Evolutionary conservation across 2,888 invertebrate genomes (phyloP).

Genomic region (Sussaba pulchella): DNA sequence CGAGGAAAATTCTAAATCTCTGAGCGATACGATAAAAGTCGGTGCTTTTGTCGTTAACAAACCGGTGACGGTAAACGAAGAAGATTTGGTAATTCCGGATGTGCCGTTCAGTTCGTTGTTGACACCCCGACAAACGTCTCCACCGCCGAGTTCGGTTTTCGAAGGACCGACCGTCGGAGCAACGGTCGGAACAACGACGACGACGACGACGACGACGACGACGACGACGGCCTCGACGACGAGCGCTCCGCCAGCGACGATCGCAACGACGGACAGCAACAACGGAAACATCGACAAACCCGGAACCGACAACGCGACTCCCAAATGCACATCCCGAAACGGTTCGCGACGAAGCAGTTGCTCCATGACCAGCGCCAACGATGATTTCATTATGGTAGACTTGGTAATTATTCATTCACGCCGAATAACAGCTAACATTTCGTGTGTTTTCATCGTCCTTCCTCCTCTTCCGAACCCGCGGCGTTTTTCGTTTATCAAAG

Average conservation of each 20-base stretch:
- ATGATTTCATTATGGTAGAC: constrained; percentile 90
- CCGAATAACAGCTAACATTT: constrained; percentile 53
- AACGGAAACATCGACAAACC: constrained; percentile 81
- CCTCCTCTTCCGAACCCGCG: too few relatives aligned
- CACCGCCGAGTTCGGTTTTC: constrained; percentile 74
- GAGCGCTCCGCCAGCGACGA: constrained; percentile 52
- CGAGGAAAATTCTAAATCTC: constrained; percentile 89
- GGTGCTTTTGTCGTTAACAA: constrained; percentile 91
- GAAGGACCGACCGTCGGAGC: constrained; percentile 69
- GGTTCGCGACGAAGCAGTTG: constrained; percentile 84
- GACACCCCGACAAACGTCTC: constrained; percentile 82
- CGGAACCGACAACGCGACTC: constrained; percentile 80
- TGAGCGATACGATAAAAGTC: constrained; percentile 90
- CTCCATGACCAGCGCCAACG: constrained; percentile 86
- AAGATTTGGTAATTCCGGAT: constrained; percentile 86
- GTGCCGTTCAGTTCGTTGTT: constrained; percentile 89
- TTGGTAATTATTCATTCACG: constrained; percentile 86
- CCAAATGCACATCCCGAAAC: constrained; percentile 82
- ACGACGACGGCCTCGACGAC: constrained; percentile 48
- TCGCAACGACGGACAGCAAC: constrained; percentile 74
- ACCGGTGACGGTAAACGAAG: constrained; percentile 86
- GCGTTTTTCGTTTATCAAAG: constrained; percentile 29
- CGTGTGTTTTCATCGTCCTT: constrained; percentile 36
- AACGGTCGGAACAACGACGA: constrained; percentile 51
- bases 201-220: constrained; percentile 62